phyloP scores from a whole-genome alignment of 1,140 invertebrate genomes.

The Anastrepha ludens region DNA sequence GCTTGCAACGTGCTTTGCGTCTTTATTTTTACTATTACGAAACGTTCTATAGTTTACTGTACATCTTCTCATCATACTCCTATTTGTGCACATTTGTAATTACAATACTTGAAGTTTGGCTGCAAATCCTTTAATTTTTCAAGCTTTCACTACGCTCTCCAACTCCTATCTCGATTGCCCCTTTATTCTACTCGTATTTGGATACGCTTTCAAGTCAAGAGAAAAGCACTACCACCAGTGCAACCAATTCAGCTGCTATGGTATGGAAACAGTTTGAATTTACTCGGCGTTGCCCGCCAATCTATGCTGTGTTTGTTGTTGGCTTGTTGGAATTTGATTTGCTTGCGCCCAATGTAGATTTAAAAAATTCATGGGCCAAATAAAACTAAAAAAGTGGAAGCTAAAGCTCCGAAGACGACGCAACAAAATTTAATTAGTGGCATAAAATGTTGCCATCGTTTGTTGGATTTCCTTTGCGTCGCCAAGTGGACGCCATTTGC shows the following conservation, averaged over 20 bases:
- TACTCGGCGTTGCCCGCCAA: no score
- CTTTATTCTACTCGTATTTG: background rate
- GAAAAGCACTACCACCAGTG: background rate
- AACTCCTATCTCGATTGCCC: background rate
- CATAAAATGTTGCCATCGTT: constrained; percentile 7
- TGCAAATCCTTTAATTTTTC: background rate
- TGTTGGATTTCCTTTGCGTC: background rate
- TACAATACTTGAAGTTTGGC: constrained; percentile 18
- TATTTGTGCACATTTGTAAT: background rate
- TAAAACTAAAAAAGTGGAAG: background rate
- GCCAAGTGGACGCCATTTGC: constrained; percentile 23
- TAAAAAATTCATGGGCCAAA: no score
- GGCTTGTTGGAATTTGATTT: no score
- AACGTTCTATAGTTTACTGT: background rate
- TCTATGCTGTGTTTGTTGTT: no score
- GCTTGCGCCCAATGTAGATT: no score
- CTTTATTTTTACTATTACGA: background rate
- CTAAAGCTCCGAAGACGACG: background rate
- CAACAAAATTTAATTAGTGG: background rate
- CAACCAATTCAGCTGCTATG: no score
- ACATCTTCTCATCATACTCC: background rate
- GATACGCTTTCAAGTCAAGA: background rate
- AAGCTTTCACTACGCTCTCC: background rate
- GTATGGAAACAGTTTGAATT: no score
- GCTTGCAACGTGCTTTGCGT: background rate